Base-by-base conservation (phyloP, 2,888 invertebrate species). In the Dasysyrphus albostriatus region DNA sequence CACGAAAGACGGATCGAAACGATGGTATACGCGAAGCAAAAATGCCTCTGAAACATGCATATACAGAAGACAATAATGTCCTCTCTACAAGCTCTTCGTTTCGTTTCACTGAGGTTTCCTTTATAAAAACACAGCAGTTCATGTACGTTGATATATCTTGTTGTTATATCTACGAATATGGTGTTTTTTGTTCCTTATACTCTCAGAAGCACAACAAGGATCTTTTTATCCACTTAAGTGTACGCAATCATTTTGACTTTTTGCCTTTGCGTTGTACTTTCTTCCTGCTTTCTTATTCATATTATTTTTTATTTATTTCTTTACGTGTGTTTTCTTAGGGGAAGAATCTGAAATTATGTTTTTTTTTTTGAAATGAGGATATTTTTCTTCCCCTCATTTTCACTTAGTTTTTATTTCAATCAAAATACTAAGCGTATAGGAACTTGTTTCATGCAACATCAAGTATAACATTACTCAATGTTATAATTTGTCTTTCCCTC, bases 191-290 rank as follows among this genome's bases (percentile, higher is more conserved):
- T 51, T 77, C 24, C 34, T 42, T 12, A 24, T 34, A 61, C 73
- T 67, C 44, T 56, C 56, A 77, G 47, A 34, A 34, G 69, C 67
- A 82, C 82, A 85, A 59, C 77, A 82, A 87, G 87, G 75, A 79
- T 83, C 83, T 87, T 83, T 87, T 79, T 87, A 87, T 83, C 87
- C 83, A 87, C 87, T 87, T 79, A 79, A 32, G 87, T 87, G 70
- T 87, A 79, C 83, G 87, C 83, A 87, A 87, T 79, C 85, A 79
- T 87, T 83, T 83, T 83, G 87, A 75, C 83, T 65, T 70, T 44
- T 78, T 78, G 73, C 73, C 61, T 81, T 49, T 14, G 47, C 63
- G 44, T 24, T 44, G 29, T 73, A 67, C 47, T 59, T 72, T 82
- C 72, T 72, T 73, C 7, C 47, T 65, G 32, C 32, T 79, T 70